Conservation (phyloP, 30 jellyfish, hydroid and myxozoan genomes). For the Turritopsis dohrnii region DNA sequence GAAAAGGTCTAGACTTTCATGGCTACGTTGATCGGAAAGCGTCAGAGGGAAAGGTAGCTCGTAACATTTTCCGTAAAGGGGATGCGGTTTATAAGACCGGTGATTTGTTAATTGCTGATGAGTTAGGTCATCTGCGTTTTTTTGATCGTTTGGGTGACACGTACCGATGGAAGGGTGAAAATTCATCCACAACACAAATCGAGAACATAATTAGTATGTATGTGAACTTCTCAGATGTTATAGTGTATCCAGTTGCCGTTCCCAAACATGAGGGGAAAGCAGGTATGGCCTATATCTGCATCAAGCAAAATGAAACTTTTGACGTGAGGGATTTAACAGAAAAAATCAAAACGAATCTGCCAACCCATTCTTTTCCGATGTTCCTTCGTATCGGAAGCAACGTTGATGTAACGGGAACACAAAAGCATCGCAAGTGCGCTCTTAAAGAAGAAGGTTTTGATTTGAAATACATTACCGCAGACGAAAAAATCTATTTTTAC, state of each 20-base stretch:
- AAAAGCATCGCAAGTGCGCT: conserved; percentile 47
- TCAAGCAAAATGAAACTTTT: conserved; percentile 19
- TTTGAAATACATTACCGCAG: conserved; percentile 38
- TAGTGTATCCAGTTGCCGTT: conserved; percentile 72
- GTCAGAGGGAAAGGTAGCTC: conserved; percentile 56
- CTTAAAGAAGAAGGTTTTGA: conserved; percentile 57
- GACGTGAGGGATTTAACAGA: conserved; percentile 29
- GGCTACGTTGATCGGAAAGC: conserved; percentile 63
- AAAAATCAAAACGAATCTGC: conserved; percentile 41
- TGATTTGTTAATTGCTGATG: conserved; percentile 65
- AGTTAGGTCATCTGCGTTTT: conserved; percentile 68
- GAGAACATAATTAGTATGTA: conserved; percentile 56
- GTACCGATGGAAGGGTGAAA: conserved; percentile 96
- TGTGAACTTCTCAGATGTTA: conserved; percentile 46
- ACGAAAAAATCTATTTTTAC: conserved; percentile 23
- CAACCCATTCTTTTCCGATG: conserved; percentile 65
- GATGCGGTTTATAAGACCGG: conserved; percentile 71
- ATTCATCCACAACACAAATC: conserved; percentile 83
- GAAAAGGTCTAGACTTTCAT: conserved; percentile 46
- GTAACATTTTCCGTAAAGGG: conserved; percentile 61
- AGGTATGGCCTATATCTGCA: conserved; percentile 66
- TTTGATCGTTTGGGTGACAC: conserved; percentile 91
- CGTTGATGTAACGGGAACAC: conserved; percentile 47
- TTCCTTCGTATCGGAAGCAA: conserved; percentile 45
- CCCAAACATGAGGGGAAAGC: conserved; percentile 96